Percentiles rank a stretch among this genome's conserved stretches.
Conservation (phyloP, 2,113 vertebrate species). For the Chloropsis cyanopogon region DNA sequence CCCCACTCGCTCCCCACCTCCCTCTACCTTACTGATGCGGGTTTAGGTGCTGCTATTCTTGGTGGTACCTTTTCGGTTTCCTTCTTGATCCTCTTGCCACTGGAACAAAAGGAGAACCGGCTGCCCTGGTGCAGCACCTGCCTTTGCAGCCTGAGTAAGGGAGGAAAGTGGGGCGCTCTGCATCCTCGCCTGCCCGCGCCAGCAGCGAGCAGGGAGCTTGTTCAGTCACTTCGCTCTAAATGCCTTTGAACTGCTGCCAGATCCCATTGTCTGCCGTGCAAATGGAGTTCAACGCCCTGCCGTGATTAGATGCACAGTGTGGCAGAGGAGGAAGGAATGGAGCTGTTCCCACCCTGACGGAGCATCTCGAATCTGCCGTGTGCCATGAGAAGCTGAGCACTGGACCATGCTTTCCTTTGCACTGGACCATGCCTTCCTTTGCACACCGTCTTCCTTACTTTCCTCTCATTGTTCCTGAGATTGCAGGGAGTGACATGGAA, state of each 20-base stretch:
- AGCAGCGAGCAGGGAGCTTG: neutral
- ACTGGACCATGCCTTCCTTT: neutral
- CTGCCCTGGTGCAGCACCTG: neutral
- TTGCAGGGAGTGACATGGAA: neutral
- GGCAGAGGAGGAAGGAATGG: neutral
- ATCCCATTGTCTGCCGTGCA: slow-evolving; percentile 5
- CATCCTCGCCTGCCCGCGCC: neutral
- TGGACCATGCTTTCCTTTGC: neutral
- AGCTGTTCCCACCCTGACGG: neutral
- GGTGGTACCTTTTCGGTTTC: neutral
- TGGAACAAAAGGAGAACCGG: neutral
- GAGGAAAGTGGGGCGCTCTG: neutral
- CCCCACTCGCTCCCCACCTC: neutral
- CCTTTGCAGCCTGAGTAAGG: neutral
- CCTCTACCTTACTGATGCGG: neutral
- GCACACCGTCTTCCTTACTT: neutral
- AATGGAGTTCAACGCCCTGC: neutral
- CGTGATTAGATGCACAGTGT: neutral
- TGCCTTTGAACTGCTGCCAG: slow-evolving; percentile 50
- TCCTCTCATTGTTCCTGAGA: neutral
- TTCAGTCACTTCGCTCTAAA: neutral
- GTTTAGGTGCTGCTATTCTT: neutral
- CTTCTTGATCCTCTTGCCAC: neutral
- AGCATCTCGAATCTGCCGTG: neutral
- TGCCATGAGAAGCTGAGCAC: neutral